Conservation (phyloP, 1,140 invertebrate genomes). For the honey bee (Apis mellifera) region Amel_HAv3.1 CM009942.2:5863001-5863500, state of each 20-base stretch:
- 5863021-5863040: too few relatives aligned
- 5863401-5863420: slow-evolving; percentile 73
- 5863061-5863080: neutral
- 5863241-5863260: neutral
- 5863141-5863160: neutral
- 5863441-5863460: slow-evolving; percentile 74
- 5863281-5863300: neutral
- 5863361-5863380: slow-evolving; percentile 56
- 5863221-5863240: too few relatives aligned
- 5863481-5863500: slow-evolving; percentile 54
- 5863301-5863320: neutral
- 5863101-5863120: neutral
- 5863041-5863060: too few relatives aligned
- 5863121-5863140: neutral
- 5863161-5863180: neutral
- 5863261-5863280: neutral
- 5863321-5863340: slow-evolving; percentile 1
- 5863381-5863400: slow-evolving; percentile 56
- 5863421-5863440: slow-evolving; percentile 63
- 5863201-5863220: neutral
- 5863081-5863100: neutral
- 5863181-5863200: too few relatives aligned
- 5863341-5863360: neutral
- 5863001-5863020: too few relatives aligned
- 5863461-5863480: slow-evolving; percentile 66